phyloP scores from a whole-genome alignment of 2,888 invertebrate genomes.

The Oxytorus armatus region DNA sequence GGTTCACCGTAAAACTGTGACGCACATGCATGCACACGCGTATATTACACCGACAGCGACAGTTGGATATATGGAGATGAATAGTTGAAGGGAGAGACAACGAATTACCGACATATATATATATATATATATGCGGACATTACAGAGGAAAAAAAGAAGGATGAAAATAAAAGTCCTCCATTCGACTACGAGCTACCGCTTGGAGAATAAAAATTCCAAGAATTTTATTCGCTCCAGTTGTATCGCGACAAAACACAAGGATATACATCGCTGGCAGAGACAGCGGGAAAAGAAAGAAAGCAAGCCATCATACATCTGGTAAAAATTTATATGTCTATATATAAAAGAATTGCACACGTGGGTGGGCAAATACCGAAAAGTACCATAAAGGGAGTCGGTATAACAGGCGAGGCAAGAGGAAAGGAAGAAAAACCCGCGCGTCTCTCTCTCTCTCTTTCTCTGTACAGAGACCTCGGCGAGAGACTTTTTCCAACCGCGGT shows the following conservation, averaged over 20 bases:
- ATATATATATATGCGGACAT: background rate
- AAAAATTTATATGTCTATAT: background rate
- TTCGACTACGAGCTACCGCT: conserved; percentile 1
- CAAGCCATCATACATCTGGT: background rate
- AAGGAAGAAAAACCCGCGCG: background rate
- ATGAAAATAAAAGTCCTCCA: background rate
- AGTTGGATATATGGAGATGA: conserved; percentile 34
- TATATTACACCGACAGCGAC: conserved; percentile 8
- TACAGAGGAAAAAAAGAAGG: conserved; percentile 10
- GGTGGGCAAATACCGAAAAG: conserved; percentile 17
- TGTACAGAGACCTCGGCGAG: conserved; percentile 25
- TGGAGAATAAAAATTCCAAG: conserved; percentile 7
- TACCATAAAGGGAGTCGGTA: conserved; percentile 38
- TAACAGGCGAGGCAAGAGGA: conserved; percentile 1
- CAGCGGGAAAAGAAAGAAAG: conserved; percentile 3
- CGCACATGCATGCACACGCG: conserved; percentile 2
- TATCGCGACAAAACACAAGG: conserved; percentile 21
- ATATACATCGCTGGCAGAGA: conserved; percentile 13
- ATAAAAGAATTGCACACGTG: conserved; percentile 6
- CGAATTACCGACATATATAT: too few relatives aligned
- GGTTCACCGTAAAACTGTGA: background rate
- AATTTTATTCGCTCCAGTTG: conserved; percentile 41
- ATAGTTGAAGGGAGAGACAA: conserved; percentile 30
- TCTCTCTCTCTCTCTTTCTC: conserved; percentile 3
- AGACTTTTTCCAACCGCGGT: conserved; percentile 36